Evolutionary conservation across 2,797 vertebrate species (phyloP).

Genomic region (Danio tinwini): DNA sequence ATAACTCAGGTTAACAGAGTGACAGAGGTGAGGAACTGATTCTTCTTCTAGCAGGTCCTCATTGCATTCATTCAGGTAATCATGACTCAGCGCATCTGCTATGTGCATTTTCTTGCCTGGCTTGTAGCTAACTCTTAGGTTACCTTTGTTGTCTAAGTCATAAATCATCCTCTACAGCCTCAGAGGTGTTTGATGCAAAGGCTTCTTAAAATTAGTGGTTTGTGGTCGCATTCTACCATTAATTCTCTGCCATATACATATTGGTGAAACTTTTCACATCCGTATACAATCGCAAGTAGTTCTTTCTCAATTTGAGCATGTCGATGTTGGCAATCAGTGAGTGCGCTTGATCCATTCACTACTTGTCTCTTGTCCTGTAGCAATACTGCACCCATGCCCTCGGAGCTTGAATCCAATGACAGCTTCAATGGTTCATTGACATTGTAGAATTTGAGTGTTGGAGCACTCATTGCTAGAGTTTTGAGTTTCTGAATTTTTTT

Average conservation of each 20-base stretch:
- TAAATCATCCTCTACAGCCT: not conserved
- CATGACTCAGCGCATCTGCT: constrained; percentile 31
- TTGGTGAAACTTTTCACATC: constrained; percentile 44
- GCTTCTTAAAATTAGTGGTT: constrained; percentile 6
- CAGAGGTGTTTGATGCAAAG: not conserved
- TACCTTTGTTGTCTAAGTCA: not conserved
- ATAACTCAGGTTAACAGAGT: not conserved
- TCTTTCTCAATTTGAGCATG: constrained; percentile 49
- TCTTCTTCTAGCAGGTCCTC: not conserved
- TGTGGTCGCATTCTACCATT: not conserved
- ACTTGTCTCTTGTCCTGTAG: constrained; percentile 36
- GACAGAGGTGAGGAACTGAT: too few relatives aligned
- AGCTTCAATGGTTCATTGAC: constrained; percentile 31
- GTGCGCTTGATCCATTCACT: constrained; percentile 9
- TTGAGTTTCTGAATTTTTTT: constrained; percentile 8
- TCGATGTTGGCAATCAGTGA: constrained; percentile 30
- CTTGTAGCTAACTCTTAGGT: not conserved
- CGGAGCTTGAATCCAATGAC: constrained; percentile 43
- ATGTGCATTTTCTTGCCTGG: not conserved
- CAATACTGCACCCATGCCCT: constrained; percentile 29
- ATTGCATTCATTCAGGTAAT: constrained; percentile 4
- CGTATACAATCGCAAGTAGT: constrained; percentile 19
- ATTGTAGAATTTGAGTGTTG: constrained; percentile 35
- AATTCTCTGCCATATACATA: not conserved
- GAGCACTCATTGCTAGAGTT: not conserved